Evolutionary conservation across 1,140 invertebrate species (phyloP), one percentile per base, ranked within the genome.

Genomic region (Trachymyrmex cornetzi): DNA sequence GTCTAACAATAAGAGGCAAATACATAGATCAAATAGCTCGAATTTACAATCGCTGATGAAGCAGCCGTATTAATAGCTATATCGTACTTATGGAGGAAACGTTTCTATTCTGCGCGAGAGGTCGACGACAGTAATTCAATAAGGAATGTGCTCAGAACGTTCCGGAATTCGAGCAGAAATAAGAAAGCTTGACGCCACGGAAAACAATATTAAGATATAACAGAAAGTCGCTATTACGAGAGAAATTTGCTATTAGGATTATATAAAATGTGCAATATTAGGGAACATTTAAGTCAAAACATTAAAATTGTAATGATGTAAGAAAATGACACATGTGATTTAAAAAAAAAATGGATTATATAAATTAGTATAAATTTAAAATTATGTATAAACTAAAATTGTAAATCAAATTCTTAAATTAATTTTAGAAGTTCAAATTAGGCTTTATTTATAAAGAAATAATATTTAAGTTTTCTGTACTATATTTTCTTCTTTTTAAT

Each of bases 41-140:
- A 12, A 66, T 50, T 80, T 67, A 50, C 3, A 66, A 22, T 66
- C 12, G 6, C 27, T 67, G 22, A 19, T 72, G 34, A 27, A 27
- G 19, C 55, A n/a, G 24, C 66, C 44, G 44, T 71, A 44, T 71
- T 71, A 81, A 81, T 44, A 71, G 11, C 50, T 22, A 6, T 22
- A 30, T 55, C 63, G 48, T 57, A 50, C 22, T 71, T 27, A 57
- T 22, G 12, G 50, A 44, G 50, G 66, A 81, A 81, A 71, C 50
- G 34, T 81, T 81, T 72, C 50, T 81, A 72, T 71, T 81, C 66
- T 57, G 0, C 11, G 79, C 16, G 50, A 81, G 66, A 81, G 79
- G 50, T 81, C 66, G 79, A 81, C 66, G 79, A 81, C 79, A 57
- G 79, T 72, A 81, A 81, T 81, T 81, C 79, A 72, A 81, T 81